phyloP scores from a whole-genome alignment of 2,113 vertebrate species.

The Prunella himalayana region DNA sequence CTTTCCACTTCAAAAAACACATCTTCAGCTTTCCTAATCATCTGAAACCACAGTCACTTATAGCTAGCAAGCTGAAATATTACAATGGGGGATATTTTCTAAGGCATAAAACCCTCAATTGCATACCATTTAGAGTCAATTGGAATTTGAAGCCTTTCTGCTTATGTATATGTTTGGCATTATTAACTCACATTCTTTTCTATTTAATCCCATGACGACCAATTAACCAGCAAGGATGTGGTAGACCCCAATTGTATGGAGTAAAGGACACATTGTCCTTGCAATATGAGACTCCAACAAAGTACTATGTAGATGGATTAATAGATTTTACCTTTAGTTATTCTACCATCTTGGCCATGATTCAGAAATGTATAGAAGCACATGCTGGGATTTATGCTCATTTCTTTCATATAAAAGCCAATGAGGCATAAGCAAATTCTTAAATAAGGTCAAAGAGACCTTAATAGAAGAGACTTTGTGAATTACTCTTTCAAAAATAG shows the following conservation, averaged over 20 bases:
- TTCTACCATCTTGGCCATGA: neutral
- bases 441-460: neutral
- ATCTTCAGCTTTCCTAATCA: neutral
- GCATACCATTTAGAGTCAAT: neutral
- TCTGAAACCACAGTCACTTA: neutral
- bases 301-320: neutral
- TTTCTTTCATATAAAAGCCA: neutral
- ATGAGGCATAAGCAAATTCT: neutral
- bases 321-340: neutral
- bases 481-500: neutral
- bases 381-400: neutral
- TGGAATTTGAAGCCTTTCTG: neutral
- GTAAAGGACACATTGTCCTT: neutral
- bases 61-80: neutral
- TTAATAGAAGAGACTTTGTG: neutral
- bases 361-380: neutral
- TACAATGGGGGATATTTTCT: neutral
- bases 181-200: neutral
- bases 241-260: neutral
- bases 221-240: neutral
- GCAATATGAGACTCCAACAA: neutral
- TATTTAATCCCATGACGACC: neutral
- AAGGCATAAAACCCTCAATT: neutral
- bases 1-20: neutral
- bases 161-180: neutral